phyloP scores from a whole-genome alignment of 1,140 invertebrate species.

The Belonocnema kinseyi region DNA sequence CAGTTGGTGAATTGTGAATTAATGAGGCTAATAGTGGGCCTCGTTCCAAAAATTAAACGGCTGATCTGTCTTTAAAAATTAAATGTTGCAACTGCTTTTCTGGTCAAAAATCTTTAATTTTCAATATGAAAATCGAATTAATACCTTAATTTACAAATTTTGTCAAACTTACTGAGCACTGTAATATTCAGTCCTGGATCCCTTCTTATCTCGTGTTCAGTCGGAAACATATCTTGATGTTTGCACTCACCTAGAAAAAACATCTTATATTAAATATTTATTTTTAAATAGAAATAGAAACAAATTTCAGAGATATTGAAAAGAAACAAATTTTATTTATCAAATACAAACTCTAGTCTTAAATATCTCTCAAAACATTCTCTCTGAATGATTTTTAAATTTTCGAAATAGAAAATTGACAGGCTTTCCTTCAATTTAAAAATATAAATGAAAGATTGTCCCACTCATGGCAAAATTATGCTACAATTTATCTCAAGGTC shows the following conservation, averaged over 20 bases:
- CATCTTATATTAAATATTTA: neutral
- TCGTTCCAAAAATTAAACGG: constrained; percentile 33
- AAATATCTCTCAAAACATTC: no score
- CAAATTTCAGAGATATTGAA: no score
- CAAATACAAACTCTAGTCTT: no score
- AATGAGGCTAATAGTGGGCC: constrained; percentile 7
- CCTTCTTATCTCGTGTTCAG: constrained; percentile 71
- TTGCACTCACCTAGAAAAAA: constrained; percentile 77
- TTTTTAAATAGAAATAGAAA: neutral
- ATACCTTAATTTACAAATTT: neutral
- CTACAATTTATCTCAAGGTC: no score
- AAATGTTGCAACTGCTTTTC: neutral
- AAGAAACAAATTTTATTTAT: no score
- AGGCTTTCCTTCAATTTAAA: no score
- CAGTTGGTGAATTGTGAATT: constrained; percentile 11
- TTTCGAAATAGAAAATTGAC: no score
- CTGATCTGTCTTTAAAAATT: constrained; percentile 16
- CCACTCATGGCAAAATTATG: no score
- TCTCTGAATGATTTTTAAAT: no score
- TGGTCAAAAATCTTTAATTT: no score
- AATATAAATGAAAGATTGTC: no score
- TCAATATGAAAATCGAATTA: no score
- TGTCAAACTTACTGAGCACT: constrained; percentile 77
- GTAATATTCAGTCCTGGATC: constrained; percentile 77
- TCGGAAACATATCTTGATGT: constrained; percentile 79